Base-by-base conservation (phyloP, 2,888 invertebrate species). In the Eilema griseolum region DNA sequence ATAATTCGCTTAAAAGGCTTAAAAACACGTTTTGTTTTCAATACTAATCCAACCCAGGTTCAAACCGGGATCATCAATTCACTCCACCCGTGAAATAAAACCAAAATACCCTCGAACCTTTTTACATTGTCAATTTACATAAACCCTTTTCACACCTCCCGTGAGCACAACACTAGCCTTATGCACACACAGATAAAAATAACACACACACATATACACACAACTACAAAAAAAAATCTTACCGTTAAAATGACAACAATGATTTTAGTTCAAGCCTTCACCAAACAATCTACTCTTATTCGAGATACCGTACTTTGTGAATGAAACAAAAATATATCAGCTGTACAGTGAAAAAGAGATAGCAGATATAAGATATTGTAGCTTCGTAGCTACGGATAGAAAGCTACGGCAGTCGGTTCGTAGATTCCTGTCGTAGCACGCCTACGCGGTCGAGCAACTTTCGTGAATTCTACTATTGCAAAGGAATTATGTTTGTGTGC, bases 211-310 rank as follows among this genome's bases (percentile, higher is more conserved):
- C 37, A 37, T 1, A 76, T 67, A 75, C 67, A 76, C 41, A 37
- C n/a, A 72, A 70, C 71, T 56, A 33, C 24, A 65, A 61, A 71
- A 78, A 73, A 85, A 86, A 81, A 75, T 81, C 75, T 80, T 78
- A 82, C 75, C 81, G 73, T 85, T 85, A 87, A 93, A 92, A 91
- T 81, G 87, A 87, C 90, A 91, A 93, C 93, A 92, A 90, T 91
- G 88, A 89, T 89, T 88, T 88, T 84, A 84, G 87, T 87, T 89
- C 86, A 89, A 92, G 91, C 89, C 87, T 89, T 90, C 82, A 80
- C 87, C 90, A 91, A 92, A 92, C 88, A 89, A 82, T 89, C 87
- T 86, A 86, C 86, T 83, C 81, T 83, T 83, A 86, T 88, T 88
- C 86, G 84, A 89, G 88, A 91, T 88, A 85, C 86, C 85, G 87